Base-by-base conservation (phyloP, 2,797 vertebrate species). In the Pantherophis alleghaniensis region DNA sequence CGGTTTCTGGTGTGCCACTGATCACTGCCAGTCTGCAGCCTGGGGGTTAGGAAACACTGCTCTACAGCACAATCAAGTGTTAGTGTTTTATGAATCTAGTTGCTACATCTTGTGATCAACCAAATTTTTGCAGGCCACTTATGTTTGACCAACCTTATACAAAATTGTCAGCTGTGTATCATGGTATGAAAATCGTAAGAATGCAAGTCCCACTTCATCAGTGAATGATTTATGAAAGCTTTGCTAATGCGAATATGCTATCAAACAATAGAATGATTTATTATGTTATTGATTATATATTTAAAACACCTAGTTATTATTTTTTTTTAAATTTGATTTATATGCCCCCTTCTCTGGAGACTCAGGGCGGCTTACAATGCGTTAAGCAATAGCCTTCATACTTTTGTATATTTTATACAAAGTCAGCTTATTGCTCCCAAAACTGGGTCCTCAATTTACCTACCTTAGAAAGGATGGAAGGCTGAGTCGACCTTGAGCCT, bases 1-100 rank as follows among this genome's bases (percentile, higher is more conserved):
- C 5, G 5, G 28, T n/a, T 66, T 66, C 11, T n/a, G 28, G 63
- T 2, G 13, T 66, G 63, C 28, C 1, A 12, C 61, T 13, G 4
- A 66, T 1, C 11, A 5, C 4, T 14, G 61, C 61, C 5, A 66
- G 11, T n/a, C 61, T 0, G 0, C 12, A 2, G 28, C 5, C 63
- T n/a, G 28, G 28, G 63, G 63, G 63, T n/a, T 66, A 28, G 63
- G 63, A 5, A 66, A 5, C 63, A 12, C 11, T 66, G 28, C 2
- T 66, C 13, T n/a, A 66, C 4, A n/a, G 12, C 10, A 13, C 28
- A 66, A 66, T 66, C 32, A 74, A 74, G n/a, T 7, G 0, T 74
- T 74, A 18, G 7, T 74, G 18, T 79, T 79, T 79, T 37, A 79
- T 79, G 16, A 79, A 79, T 79, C 69, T 79, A 18, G 37, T 79